Evolutionary conservation across 2,888 invertebrate species (phyloP), one percentile per base, ranked within the genome.

Genomic region (Ctena decussata): DNA sequence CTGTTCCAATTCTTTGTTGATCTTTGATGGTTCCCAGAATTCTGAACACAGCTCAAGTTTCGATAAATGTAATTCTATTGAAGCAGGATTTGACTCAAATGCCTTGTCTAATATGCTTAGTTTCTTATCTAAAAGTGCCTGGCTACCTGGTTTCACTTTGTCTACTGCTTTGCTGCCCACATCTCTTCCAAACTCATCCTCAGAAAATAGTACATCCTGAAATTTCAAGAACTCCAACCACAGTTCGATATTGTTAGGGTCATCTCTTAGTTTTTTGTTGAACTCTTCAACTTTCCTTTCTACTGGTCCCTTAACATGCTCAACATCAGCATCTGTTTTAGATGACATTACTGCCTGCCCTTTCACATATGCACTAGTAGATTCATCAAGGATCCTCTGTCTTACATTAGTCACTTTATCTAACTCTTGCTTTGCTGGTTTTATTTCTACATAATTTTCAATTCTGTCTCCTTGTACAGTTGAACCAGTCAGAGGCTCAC

Each of bases 211-310:
- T 32, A 93, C 89, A 80, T 96, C 96, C 89, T 96, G 96, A 88
- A 96, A 96, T n/a, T 93, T 90, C 3, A 96, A 93, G 94, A 96
- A 96, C 39, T 96, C 95, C 12, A 96, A 82, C 96, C 96, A 96
- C 35, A 95, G 81, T 39, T 93, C 78, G 12, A 95, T 89, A 91
- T 96, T 93, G 21, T 88, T 74, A 24, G 96, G 96, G 44, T 94
- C 89, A 39, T 95, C 94, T 60, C 94, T 87, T 15, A 96, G 88
- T 57, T 91, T 84, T 82, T 93, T 93, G 86, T 96, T 96, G 82
- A 91, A 96, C 15, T 84, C 89, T 27, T 86, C 89, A 15, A 90
- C 89, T 73, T 91, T 91, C 41, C 89, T 87, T 72, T 85, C 73
- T 24, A 80, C 78, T n/a, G 53, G 41, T 39, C 41, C 39, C 15